Evolutionary conservation across 2,888 invertebrate species (phyloP).

Genomic region (Gymnoscelis rufifasciata): DNA sequence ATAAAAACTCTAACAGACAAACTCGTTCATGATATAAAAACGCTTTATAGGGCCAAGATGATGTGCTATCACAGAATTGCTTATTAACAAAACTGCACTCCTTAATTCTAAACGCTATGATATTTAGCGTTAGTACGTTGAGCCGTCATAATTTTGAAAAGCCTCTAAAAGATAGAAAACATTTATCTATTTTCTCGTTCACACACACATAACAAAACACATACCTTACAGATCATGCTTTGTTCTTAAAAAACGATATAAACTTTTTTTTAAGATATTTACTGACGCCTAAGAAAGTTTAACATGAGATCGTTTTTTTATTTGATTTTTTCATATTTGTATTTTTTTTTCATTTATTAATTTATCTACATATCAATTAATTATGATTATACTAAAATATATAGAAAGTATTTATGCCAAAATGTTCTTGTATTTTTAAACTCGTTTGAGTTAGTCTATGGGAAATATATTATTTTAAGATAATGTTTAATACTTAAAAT

Average conservation of each 20-base stretch:
- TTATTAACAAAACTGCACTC: conserved; percentile 1
- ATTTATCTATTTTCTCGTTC: neutral
- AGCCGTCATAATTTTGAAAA: conserved; percentile 6
- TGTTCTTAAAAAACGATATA: conserved; percentile 6
- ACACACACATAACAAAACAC: conserved; percentile 8
- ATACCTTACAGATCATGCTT: conserved; percentile 2
- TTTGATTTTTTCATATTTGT: conserved; percentile 47
- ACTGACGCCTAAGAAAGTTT: conserved; percentile 16
- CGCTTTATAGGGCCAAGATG: neutral
- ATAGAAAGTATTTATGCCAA: conserved; percentile 28
- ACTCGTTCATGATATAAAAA: neutral
- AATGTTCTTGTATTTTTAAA: conserved; percentile 25
- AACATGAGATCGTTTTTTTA: conserved; percentile 66
- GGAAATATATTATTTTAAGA: conserved; percentile 27
- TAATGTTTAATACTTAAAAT: conserved; percentile 20
- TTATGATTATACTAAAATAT: conserved; percentile 26
- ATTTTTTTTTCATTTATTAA: conserved; percentile 60
- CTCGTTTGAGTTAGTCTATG: conserved; percentile 24
- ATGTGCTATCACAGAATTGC: conserved; percentile 12
- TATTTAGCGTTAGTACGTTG: neutral
- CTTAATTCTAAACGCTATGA: conserved; percentile 2
- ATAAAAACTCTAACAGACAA: conserved; percentile 3
- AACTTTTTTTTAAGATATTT: conserved; percentile 4
- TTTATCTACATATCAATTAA: conserved; percentile 37
- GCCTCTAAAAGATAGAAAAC: conserved; percentile 1